Percentiles rank a stretch among this genome's conserved stretches.
Evolutionary conservation across 2,797 vertebrate genomes (phyloP).

Genomic region (Syngnathus rostellatus): DNA sequence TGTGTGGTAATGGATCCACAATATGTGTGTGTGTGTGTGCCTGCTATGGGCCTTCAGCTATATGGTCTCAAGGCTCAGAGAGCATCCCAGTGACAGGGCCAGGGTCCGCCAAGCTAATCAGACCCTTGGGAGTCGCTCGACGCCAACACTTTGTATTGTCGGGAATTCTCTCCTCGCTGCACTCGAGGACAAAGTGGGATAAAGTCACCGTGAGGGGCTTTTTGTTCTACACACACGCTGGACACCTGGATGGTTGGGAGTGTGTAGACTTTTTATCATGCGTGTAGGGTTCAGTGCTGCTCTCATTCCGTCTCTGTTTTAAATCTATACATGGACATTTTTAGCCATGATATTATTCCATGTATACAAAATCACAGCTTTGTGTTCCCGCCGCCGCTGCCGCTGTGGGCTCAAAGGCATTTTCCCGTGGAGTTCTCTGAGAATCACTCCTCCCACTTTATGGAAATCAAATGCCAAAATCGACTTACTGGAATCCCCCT

Average conservation of each 20-base stretch:
- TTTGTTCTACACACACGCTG: neutral
- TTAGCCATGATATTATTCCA: neutral
- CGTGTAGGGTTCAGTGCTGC: neutral
- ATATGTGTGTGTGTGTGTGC: slow-evolving; percentile 4
- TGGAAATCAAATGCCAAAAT: slow-evolving; percentile 59
- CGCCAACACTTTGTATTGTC: slow-evolving; percentile 48
- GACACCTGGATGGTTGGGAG: neutral
- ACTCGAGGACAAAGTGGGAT: slow-evolving; percentile 39
- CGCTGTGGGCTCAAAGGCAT: neutral
- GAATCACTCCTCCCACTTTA: slow-evolving; percentile 41
- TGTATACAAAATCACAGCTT: slow-evolving; percentile 3
- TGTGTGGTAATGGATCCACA: slow-evolving; percentile 12
- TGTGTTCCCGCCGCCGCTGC: neutral
- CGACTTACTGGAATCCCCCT: slow-evolving; percentile 42
- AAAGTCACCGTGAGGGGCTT: slow-evolving; percentile 46
- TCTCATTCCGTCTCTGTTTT: neutral
- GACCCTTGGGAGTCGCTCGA: slow-evolving; percentile 54
- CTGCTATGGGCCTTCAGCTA: slow-evolving; percentile 26
- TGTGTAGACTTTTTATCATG: neutral
- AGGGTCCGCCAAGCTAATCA: slow-evolving; percentile 55
- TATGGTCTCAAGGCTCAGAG: slow-evolving; percentile 32
- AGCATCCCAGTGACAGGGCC: slow-evolving; percentile 36
- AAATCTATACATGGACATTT: neutral
- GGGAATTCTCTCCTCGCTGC: slow-evolving; percentile 30
- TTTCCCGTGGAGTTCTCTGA: slow-evolving; percentile 17